Percentiles rank a stretch among this genome's conserved stretches.
Evolutionary conservation across 2,888 invertebrate species (phyloP).

Genomic region (Carabus problematicus): DNA sequence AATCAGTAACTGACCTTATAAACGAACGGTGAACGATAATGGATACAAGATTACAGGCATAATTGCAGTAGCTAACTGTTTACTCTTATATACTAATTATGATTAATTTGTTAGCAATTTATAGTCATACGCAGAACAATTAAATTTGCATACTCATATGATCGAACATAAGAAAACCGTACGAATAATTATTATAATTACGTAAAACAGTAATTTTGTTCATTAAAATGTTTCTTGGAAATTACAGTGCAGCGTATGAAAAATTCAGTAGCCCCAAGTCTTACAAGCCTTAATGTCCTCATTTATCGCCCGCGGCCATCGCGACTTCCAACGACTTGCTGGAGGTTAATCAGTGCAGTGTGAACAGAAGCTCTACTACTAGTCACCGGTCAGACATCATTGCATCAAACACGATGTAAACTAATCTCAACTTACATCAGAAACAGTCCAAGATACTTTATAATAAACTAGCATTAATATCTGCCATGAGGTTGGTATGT

Average conservation of each 20-base stretch:
- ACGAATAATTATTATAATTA: slow-evolving; percentile 38
- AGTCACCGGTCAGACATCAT: too few species aligned
- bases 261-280: slow-evolving; percentile 37
- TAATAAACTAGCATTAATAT: too few species aligned
- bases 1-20: slow-evolving; percentile 1
- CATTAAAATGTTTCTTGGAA: slow-evolving; percentile 37
- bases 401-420: too few species aligned
- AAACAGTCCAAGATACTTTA: too few species aligned
- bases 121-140: slow-evolving; percentile 32
- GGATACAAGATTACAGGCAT: slow-evolving; percentile 23
- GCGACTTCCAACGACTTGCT: slow-evolving; percentile 2
- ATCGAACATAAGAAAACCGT: slow-evolving; percentile 26
- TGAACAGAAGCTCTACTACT: too few species aligned
- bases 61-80: slow-evolving; percentile 24
- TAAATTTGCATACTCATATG: slow-evolving; percentile 39
- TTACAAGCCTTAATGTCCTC: not conserved
- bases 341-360: not conserved
- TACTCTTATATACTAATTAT: slow-evolving; percentile 28
- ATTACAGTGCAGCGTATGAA: slow-evolving; percentile 30
- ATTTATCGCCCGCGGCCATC: not conserved
- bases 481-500: too few species aligned
- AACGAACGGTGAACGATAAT: slow-evolving; percentile 16
- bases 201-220: slow-evolving; percentile 35
- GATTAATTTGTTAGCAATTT: slow-evolving; percentile 34
- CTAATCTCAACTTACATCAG: too few species aligned